phyloP scores from a whole-genome alignment of 1,140 invertebrate species.

The Pomacea maculata region DNA sequence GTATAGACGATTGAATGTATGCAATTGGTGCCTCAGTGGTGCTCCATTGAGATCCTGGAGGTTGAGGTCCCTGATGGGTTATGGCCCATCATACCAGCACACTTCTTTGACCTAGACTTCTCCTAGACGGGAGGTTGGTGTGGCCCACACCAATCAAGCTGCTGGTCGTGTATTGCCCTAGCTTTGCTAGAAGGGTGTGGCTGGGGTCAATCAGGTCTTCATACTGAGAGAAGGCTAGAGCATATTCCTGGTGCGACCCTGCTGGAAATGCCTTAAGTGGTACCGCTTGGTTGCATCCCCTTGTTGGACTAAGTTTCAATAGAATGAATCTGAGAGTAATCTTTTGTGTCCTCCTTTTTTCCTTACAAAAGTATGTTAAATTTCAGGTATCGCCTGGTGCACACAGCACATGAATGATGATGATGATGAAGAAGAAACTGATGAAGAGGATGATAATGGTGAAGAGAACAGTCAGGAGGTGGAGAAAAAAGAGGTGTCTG shows the following conservation, averaged over 20 bases:
- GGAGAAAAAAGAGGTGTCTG: not conserved
- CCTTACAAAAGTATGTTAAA: not conserved
- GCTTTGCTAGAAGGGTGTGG: too few relatives aligned
- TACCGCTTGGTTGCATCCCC: not conserved
- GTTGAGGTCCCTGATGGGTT: too few relatives aligned
- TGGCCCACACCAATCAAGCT: too few relatives aligned
- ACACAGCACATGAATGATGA: conserved; percentile 15
- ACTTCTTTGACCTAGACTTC: too few relatives aligned
- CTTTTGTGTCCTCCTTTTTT: not conserved
- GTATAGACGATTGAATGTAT: too few relatives aligned
- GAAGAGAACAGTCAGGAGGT: not conserved
- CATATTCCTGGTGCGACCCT: not conserved
- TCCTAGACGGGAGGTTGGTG: too few relatives aligned
- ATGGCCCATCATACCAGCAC: too few relatives aligned
- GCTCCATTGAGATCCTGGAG: too few relatives aligned
- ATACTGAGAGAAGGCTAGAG: not conserved
- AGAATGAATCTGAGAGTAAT: too few relatives aligned
- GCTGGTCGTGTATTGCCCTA: too few relatives aligned
- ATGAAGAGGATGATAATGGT: not conserved
- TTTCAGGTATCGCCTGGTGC: conserved; percentile 22
- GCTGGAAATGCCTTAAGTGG: not conserved
- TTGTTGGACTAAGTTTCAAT: not conserved
- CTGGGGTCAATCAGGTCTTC: not conserved
- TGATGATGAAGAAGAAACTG: not conserved
- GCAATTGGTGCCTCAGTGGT: too few relatives aligned